These are phyloP conservation scores for Otolemur crassicaudatus DNA, from an alignment of 2,797 vertebrate genomes.

Conservation along the genomic window DNA sequence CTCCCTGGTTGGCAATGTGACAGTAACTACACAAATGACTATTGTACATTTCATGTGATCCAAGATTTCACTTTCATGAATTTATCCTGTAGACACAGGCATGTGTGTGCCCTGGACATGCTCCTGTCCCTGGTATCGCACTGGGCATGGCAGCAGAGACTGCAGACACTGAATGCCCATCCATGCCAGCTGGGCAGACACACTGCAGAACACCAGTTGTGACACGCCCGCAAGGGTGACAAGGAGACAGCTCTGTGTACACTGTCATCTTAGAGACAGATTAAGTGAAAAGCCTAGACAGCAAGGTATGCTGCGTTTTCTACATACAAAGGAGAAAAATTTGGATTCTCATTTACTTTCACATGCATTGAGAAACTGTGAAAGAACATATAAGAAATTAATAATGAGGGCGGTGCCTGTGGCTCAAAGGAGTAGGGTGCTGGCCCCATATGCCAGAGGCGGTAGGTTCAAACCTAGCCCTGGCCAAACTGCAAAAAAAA, in stretches of 20 bases:
- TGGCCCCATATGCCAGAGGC: no score
- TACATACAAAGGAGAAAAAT: neutral
- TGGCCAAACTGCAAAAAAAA: no score
- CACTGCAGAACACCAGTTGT: accelerated
- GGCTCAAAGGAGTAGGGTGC: no score
- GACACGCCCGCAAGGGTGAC: neutral
- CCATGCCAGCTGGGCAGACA: neutral
- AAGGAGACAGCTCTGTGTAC: neutral
- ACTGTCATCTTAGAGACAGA: neutral
- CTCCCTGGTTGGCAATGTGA: neutral
- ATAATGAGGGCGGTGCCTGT: no score
- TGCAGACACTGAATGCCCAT: neutral
- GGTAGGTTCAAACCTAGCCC: no score
- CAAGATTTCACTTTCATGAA: neutral
- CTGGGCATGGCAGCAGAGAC: neutral
- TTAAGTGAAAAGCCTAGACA: neutral
- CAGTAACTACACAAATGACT: neutral
- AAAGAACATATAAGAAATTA: neutral
- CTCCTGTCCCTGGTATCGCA: no score
- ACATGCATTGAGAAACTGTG: neutral
- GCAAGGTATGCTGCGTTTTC: neutral
- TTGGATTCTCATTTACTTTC: neutral
- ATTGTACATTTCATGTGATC: neutral
- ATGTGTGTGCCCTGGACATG: neutral
- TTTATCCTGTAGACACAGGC: neutral